phyloP scores from a whole-genome alignment of 2,113 vertebrate species.

The Scophthalmus maximus region DNA sequence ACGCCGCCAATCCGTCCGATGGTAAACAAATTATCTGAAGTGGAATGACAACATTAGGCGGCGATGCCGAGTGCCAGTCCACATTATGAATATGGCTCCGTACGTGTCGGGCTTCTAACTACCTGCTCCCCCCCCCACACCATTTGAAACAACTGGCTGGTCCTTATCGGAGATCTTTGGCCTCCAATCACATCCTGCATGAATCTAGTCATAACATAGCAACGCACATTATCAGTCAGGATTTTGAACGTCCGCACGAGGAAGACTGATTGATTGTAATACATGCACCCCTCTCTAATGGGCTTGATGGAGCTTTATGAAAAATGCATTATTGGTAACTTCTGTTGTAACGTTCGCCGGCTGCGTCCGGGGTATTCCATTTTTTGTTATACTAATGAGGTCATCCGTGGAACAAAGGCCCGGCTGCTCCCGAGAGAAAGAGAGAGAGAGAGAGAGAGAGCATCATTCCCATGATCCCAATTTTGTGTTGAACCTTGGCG shows the following conservation, averaged over 20 bases:
- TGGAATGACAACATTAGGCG: conserved; percentile 74
- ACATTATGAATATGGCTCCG: conserved; percentile 42
- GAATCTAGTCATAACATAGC: conserved; percentile 15
- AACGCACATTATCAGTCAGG: conserved; percentile 51
- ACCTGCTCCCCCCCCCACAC: not conserved
- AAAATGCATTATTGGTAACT: conserved; percentile 76
- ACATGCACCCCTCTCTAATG: conserved; percentile 69
- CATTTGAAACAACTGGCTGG: conserved; percentile 34
- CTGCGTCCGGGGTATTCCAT: conserved; percentile 52
- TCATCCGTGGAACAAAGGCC: conserved; percentile 33
- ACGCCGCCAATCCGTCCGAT: conserved; percentile 58
- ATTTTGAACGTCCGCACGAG: conserved; percentile 70
- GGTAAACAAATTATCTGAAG: conserved; percentile 80
- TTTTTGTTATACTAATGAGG: conserved; percentile 58
- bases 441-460: conserved; percentile 38
- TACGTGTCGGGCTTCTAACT: conserved; percentile 38
- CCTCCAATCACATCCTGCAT: conserved; percentile 17
- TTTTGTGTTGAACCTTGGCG: conserved; percentile 15
- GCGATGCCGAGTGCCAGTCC: conserved; percentile 48
- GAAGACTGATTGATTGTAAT: conserved; percentile 69
- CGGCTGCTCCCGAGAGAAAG: conserved; percentile 8
- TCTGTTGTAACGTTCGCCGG: conserved; percentile 59
- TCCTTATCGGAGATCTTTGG: conserved; percentile 16
- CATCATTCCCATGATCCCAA: conserved; percentile 3
- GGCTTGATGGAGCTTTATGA: conserved; percentile 64